A percentile compares a stretch with the other conserved stretches of the same genome.
These are phyloP conservation scores for Hafferia zeledoni DNA, from an alignment of 2,797 vertebrate species.

Conservation along the genomic window DNA sequence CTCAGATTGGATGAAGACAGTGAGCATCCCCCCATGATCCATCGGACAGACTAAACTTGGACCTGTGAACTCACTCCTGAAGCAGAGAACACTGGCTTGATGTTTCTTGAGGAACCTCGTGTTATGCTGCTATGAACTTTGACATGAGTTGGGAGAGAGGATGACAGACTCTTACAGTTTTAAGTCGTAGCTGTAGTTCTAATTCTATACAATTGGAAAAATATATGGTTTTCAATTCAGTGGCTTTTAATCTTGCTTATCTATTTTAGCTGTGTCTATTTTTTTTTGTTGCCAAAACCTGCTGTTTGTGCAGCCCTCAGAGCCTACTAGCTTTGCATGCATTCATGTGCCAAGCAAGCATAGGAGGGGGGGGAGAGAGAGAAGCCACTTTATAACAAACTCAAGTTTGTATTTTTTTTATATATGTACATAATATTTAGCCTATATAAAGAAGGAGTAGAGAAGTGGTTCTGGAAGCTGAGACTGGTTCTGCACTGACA, in stretches of 20 bases:
- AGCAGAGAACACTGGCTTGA: conserved; percentile 73
- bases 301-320: conserved; percentile 73
- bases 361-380: conserved; percentile 58
- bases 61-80: conserved; percentile 66
- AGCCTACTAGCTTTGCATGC: conserved; percentile 92
- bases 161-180: conserved; percentile 79
- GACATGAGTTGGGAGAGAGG: conserved; percentile 80
- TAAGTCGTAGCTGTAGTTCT: conserved; percentile 79
- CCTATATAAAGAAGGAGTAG: conserved; percentile 20
- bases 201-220: conserved; percentile 71
- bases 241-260: conserved; percentile 81
- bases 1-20: conserved; percentile 93
- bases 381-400: conserved; percentile 58
- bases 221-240: conserved; percentile 72
- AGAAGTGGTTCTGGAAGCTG: conserved; percentile 24
- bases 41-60: conserved; percentile 89
- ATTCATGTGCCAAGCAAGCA: conserved; percentile 89
- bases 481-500: conserved; percentile 52
- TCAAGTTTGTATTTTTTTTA: conserved; percentile 44
- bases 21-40: conserved; percentile 95
- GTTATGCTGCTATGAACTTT: conserved; percentile 89
- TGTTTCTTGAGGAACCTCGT: conserved; percentile 80
- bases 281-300: conserved; percentile 80
- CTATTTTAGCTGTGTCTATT: conserved; percentile 72
- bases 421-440: conserved; percentile 37